phyloP scores from a whole-genome alignment of 2,888 invertebrate species.

The Hirtodrosophila duncani region DNA sequence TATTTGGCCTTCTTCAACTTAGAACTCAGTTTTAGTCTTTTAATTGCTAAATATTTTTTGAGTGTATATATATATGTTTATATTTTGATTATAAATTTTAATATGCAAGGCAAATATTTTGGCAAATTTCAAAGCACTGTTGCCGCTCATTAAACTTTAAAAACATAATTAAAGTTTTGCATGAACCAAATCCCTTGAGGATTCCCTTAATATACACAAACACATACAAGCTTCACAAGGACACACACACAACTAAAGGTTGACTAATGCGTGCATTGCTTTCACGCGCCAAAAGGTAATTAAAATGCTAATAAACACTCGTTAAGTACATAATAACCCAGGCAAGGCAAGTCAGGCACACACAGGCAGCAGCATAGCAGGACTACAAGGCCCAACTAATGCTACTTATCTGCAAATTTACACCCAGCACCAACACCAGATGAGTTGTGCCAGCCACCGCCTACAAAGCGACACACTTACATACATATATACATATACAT shows the following conservation, averaged over 20 bases:
- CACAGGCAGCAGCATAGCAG: constrained; percentile 3
- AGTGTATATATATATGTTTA: neutral
- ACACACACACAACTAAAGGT: constrained; percentile 39
- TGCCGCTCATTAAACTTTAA: constrained; percentile 57
- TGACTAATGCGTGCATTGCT: constrained; percentile 62
- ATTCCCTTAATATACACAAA: constrained; percentile 15
- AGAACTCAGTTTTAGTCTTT: too few relatives aligned
- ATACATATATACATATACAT: constrained; percentile 41
- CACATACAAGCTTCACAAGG: neutral
- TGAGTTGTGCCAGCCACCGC: constrained; percentile 23
- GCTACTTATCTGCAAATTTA: constrained; percentile 69
- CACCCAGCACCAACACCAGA: constrained; percentile 43
- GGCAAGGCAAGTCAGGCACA: constrained; percentile 15
- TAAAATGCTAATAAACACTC: constrained; percentile 73
- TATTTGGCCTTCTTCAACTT: too few relatives aligned
- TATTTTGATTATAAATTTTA: constrained; percentile 10
- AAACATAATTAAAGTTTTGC: constrained; percentile 67
- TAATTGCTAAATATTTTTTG: too few relatives aligned
- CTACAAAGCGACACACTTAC: neutral
- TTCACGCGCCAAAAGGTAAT: constrained; percentile 69
- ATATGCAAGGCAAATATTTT: constrained; percentile 31
- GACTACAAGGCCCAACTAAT: constrained; percentile 50
- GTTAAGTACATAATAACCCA: constrained; percentile 65
- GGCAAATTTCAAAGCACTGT: constrained; percentile 3
- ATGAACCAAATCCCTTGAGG: constrained; percentile 32